These are phyloP conservation scores for Lysiphlebus fabarum DNA, from an alignment of 1,140 invertebrate species.

Conservation along the genomic window DNA sequence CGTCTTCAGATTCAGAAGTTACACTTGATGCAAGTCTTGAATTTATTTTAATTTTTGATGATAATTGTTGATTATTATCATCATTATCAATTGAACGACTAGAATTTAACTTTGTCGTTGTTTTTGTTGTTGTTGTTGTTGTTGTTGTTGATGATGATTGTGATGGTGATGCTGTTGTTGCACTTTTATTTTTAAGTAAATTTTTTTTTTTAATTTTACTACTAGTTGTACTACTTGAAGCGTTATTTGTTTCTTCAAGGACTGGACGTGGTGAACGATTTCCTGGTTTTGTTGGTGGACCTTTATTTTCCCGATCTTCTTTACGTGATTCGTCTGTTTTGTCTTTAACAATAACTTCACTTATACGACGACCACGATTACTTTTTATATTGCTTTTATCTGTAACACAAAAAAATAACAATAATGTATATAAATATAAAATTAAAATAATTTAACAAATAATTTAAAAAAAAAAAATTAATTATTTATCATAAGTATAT, in stretches of 20 bases:
- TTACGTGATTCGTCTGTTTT: constrained; percentile 38
- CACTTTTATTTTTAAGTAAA: constrained; percentile 31
- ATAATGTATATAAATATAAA: not conserved
- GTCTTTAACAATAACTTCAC: constrained; percentile 41
- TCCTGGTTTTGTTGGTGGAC: constrained; percentile 39
- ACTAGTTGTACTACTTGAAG: constrained; percentile 38
- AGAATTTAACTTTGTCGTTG: constrained; percentile 19
- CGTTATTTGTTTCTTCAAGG: constrained; percentile 50
- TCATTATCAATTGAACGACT: constrained; percentile 14
- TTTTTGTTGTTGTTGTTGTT: no score
- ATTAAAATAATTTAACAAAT: not conserved
- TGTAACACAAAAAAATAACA: constrained; percentile 36
- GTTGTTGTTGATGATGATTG: no score
- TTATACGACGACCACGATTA: constrained; percentile 42
- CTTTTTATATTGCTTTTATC: constrained; percentile 41
- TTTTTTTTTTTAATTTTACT: constrained; percentile 31
- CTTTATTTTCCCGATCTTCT: constrained; percentile 55
- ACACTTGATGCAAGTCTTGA: no score
- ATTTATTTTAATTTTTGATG: no score
- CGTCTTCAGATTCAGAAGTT: constrained; percentile 22
- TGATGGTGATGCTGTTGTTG: constrained; percentile 23
- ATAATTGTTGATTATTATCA: constrained; percentile 16
- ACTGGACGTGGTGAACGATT: constrained; percentile 46
- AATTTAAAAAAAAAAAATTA: not conserved
- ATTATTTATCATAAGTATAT: no score